Conservation (phyloP, 2,888 invertebrate species). For the Pristionchus mayeri region DNA sequence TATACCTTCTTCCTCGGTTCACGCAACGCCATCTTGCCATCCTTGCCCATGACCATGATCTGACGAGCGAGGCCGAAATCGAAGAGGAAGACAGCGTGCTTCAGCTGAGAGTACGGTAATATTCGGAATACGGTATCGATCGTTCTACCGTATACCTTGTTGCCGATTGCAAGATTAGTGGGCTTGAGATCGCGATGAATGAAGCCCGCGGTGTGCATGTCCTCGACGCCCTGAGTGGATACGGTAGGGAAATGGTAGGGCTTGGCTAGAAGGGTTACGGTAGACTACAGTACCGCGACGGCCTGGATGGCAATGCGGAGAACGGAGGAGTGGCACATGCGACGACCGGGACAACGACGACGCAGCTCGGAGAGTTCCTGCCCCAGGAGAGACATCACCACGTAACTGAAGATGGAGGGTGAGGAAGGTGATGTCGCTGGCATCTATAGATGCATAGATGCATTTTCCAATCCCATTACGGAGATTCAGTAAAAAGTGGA, state of each 20-base stretch:
- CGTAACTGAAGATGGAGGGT: conserved; percentile 55
- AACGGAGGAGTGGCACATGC: conserved; percentile 58
- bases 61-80: conserved; percentile 74
- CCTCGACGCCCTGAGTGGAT: conserved; percentile 57
- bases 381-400: conserved; percentile 72
- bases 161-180: conserved; percentile 37
- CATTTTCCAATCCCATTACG: too few species aligned
- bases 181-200: conserved; percentile 61
- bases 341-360: conserved; percentile 60
- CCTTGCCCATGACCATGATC: conserved; percentile 81
- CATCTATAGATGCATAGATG: too few species aligned
- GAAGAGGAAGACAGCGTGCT: conserved; percentile 65
- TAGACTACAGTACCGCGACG: conserved; percentile 52
- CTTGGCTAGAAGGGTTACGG: background rate
- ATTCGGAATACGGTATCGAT: background rate
- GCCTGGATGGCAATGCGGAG: conserved; percentile 65
- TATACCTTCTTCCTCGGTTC: conserved; percentile 67
- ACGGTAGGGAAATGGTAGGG: conserved; percentile 35
- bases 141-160: conserved; percentile 39
- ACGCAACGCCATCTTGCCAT: conserved; percentile 83
- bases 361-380: conserved; percentile 68
- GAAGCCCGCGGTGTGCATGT: conserved; percentile 69
- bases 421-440: background rate
- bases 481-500: too few species aligned
- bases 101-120: conserved; percentile 7